Evolutionary conservation across 2,888 invertebrate species (phyloP).

Genomic region (Acheta domesticus): DNA sequence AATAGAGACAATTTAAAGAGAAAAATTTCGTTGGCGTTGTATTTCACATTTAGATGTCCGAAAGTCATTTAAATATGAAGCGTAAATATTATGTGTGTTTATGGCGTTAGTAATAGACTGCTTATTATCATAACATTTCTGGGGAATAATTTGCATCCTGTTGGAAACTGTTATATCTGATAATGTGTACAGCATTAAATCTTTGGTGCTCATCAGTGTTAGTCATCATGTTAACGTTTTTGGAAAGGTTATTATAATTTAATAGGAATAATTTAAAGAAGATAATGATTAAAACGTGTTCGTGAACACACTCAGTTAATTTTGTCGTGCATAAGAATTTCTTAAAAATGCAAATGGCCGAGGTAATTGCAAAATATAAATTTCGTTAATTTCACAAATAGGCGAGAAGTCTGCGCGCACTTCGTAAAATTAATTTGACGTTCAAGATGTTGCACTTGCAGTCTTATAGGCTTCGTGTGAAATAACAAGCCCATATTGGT

Average conservation of each 20-base stretch:
- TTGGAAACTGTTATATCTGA: background rate
- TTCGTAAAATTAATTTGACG: too few species aligned
- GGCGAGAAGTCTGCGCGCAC: too few species aligned
- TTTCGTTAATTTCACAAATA: too few species aligned
- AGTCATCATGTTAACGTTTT: constrained; percentile 10
- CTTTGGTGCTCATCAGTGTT: background rate
- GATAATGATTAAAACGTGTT: constrained; percentile 11
- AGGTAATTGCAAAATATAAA: too few species aligned
- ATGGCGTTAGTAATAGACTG: constrained; percentile 3
- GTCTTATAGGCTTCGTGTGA: too few species aligned
- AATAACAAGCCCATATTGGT: too few species aligned
- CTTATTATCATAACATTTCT: constrained; percentile 7
- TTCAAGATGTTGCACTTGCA: too few species aligned
- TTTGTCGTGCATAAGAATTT: too few species aligned
- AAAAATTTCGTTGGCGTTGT: background rate
- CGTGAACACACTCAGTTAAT: background rate
- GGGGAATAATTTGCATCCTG: constrained; percentile 4
- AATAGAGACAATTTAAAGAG: constrained; percentile 7
- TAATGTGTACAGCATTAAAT: background rate
- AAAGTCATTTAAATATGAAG: constrained; percentile 9
- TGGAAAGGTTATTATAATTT: background rate
- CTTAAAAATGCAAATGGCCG: too few species aligned
- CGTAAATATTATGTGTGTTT: constrained; percentile 18
- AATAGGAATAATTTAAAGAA: background rate
- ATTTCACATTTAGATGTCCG: background rate